Evolutionary conservation across 2,797 vertebrate genomes (phyloP), one percentile per base, ranked within the genome.

Genomic region (Mallotus villosus): DNA sequence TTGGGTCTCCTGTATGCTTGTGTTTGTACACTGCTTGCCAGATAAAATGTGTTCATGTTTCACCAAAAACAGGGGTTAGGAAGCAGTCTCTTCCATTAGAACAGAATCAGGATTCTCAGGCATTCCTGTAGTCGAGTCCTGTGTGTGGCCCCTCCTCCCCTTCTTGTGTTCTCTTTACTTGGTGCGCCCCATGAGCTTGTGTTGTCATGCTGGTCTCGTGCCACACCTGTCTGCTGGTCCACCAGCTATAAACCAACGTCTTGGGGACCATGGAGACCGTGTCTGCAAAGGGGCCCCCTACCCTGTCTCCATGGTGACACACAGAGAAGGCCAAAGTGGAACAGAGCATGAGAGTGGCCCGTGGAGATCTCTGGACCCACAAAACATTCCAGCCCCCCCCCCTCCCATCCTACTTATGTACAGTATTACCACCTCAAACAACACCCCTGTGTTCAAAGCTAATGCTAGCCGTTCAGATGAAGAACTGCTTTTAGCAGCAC

Each of bases 221-320:
- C 32, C 37, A 67, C 46, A 67, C 41, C 46, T 51, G 19, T 27
- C 25, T n/a, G 51, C 51, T 11, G 4, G 51, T 5, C 22, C 11
- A 60, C 22, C 21, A 60, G 21, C 9, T 60, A 24, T 60, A 24
- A 14, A 60, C 7, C 49, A 17, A 25, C 32, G 24, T 19, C 16
- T 51, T 27, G 32, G 63, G 70, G 4, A 60, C 75, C 70, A 63
- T 63, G 69, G 77, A n/a, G 41, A 72, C 65, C 14, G 19, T 41
- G 29, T 58, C 63, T 16, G 60, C 59, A 5, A 49, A 53, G 34
- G 77, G 49, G 72, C 25, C 16, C 0, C 12, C 64, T 58, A 78
- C 0, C 5, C 63, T 64, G 80, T 82, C 68, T 76, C 88, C 69
- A 14, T 78, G 82, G 78, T 4, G 68, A 85, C 65, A 37, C 49